These are phyloP conservation scores for Eupelmus urozonus DNA, from an alignment of 2,888 invertebrate genomes.

Conservation along the genomic window DNA sequence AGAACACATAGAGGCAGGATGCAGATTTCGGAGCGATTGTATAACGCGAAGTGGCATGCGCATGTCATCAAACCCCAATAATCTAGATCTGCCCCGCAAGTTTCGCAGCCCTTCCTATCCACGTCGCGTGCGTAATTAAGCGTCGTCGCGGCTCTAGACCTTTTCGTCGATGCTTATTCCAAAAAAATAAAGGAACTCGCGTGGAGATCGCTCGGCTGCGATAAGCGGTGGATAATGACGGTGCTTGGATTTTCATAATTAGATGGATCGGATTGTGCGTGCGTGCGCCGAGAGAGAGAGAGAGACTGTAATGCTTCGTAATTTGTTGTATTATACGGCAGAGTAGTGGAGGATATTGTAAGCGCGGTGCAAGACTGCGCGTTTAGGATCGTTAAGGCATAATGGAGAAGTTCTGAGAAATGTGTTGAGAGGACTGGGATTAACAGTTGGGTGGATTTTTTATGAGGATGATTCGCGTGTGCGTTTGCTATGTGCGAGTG, in stretches of 20 bases:
- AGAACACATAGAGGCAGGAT: no score
- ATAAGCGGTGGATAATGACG: conserved; percentile 32
- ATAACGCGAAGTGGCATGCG: conserved; percentile 27
- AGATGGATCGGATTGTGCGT: conserved; percentile 21
- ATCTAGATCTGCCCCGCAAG: neutral
- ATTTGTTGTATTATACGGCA: conserved; percentile 19
- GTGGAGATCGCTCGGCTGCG: conserved; percentile 6
- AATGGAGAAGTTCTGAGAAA: neutral
- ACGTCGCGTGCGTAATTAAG: conserved; percentile 16
- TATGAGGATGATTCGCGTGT: no score
- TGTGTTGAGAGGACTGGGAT: neutral
- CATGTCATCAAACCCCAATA: conserved; percentile 7
- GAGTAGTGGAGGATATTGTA: no score
- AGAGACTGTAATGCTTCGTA: conserved; percentile 30
- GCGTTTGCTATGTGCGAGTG: no score
- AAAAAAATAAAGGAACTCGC: neutral
- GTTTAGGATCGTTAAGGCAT: conserved; percentile 33
- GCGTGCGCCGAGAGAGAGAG: neutral
- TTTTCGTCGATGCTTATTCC: neutral
- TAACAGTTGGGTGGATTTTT: neutral
- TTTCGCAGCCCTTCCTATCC: neutral
- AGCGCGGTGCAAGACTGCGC: conserved; percentile 14
- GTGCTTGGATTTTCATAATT: conserved; percentile 39
- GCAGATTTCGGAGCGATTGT: neutral
- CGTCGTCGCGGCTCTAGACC: neutral